Base-by-base conservation (phyloP, 2,113 vertebrate genomes). In the Gallinago paraguaiae region DNA sequence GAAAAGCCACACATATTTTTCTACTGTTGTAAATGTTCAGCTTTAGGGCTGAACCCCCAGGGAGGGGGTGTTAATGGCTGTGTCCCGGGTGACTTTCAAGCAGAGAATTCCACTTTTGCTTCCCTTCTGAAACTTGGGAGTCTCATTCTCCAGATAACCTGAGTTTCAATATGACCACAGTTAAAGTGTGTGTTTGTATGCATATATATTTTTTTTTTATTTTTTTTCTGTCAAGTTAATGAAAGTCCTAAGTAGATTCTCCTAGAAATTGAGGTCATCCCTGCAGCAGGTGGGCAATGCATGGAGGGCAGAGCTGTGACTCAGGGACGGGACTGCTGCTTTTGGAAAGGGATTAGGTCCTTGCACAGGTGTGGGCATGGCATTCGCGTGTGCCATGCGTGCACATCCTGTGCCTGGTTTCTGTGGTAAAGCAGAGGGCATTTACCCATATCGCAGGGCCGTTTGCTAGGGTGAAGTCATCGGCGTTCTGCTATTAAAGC, bases 91-190 rank as follows among this genome's bases (percentile, higher is more conserved):
- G 82, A 33, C 63, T 94, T 86, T 96, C 60, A 92, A 43, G 79
- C 43, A 79, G 27, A 75, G 39, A 88, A 93, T 84, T 90, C 69
- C 27, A 50, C 65, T 93, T 93, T 53, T 86, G 35, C 88, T 95
- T 92, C 88, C 27, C 14, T 56, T 91, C 27, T 89, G 77, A 88
- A 87, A 72, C n/a, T 39, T 68, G 45, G 45, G 27, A 78, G 20
- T 69, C 60, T 88, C 20, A 6, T 50, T 86, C 56, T 86, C 41
- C 35, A 91, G 65, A 48, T 65, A 78, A 82, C 19, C 13, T 9
- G 48, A 13, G 24, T 57, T 88, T 65, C 24, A 13, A 50, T 80
- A 33, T 17, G 65, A 63, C 7, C 13, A 31, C 22, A 53, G 75
- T 71, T 70, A 20, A 78, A 60, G 35, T 61, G 13, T 11, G 1